Percentiles rank a stretch among this genome's conserved stretches.
phyloP scores from a whole-genome alignment of 2,113 vertebrate genomes.

The Narcine bancroftii region DNA sequence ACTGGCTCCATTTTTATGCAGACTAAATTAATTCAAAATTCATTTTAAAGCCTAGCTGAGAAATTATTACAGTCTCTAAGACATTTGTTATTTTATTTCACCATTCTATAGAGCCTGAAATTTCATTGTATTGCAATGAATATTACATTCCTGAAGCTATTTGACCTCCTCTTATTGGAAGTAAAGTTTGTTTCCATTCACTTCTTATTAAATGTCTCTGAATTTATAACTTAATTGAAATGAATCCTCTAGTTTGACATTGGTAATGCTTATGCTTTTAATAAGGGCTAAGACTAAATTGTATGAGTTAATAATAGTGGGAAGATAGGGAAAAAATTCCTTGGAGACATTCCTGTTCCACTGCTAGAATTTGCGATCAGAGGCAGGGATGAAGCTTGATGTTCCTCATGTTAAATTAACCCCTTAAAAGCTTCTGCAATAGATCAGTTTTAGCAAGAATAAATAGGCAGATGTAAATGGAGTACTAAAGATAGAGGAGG shows the following conservation, averaged over 20 bases:
- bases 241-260: neutral
- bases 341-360: neutral
- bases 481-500: neutral
- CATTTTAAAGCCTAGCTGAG: neutral
- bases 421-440: neutral
- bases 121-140: neutral
- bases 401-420: neutral
- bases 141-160: neutral
- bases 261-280: neutral
- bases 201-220: neutral
- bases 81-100: neutral
- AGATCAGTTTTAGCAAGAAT: no score
- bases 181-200: neutral
- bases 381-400: neutral
- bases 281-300: neutral
- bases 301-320: neutral
- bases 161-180: neutral
- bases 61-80: neutral
- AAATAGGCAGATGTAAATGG: no score
- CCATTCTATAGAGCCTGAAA: neutral
- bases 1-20: constrained; percentile 19
- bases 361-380: neutral
- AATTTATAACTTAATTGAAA: neutral
- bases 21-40: constrained; percentile 14
- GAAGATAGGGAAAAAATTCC: neutral